phyloP scores from a whole-genome alignment of 2,797 vertebrate genomes.

The Caiman crocodilus region DNA sequence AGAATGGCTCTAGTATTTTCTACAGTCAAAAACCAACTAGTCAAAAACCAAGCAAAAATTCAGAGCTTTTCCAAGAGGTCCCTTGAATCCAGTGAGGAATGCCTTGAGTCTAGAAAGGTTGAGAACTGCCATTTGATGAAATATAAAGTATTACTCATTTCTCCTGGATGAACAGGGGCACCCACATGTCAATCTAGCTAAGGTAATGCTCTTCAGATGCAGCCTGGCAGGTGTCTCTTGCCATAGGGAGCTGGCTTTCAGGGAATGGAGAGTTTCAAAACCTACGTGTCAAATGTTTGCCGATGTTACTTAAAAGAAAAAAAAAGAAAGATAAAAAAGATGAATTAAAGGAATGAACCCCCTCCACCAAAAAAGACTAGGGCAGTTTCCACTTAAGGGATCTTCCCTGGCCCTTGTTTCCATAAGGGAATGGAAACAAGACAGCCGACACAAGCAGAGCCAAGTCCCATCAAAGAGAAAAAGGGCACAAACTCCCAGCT shows the following conservation, averaged over 20 bases:
- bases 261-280: background rate
- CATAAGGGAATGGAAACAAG: background rate
- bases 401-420: constrained; percentile 47
- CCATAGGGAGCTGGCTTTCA: background rate
- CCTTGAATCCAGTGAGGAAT: too few relatives aligned
- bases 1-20: too few relatives aligned
- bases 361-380: too few relatives aligned
- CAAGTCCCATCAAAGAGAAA: constrained; percentile 35
- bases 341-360: too few relatives aligned
- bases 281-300: background rate
- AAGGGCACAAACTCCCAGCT: constrained; percentile 33
- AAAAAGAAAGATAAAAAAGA: background rate
- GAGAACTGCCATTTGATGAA: too few relatives aligned
- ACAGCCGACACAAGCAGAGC: background rate
- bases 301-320: background rate
- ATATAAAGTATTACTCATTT: background rate
- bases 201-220: background rate
- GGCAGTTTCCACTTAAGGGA: background rate
- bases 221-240: background rate
- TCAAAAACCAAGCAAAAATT: too few relatives aligned
- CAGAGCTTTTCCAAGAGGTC: too few relatives aligned
- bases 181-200: background rate
- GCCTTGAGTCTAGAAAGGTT: too few relatives aligned
- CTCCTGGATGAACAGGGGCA: background rate
- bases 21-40: too few relatives aligned